Evolutionary conservation across 64 coral and sea anemone species (phyloP), one percentile per base, ranked within the genome.

Genomic region (Pocillopora damicornis): DNA sequence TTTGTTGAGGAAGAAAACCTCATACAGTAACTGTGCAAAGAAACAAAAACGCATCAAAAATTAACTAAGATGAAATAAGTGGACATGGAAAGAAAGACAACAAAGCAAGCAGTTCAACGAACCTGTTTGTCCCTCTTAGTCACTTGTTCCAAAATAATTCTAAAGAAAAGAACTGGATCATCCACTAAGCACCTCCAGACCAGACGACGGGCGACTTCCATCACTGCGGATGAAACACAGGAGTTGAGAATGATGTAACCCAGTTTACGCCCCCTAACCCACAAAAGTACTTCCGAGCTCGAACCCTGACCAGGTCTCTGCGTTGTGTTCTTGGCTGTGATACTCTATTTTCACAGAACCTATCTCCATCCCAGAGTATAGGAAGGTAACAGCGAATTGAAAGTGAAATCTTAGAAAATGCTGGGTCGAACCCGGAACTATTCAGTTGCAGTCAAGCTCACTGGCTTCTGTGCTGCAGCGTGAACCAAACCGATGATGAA

Each of bases 91-190:
- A 69, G 3, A 9, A 23, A 58, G 1, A n/a, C 7, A 25, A 11
- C 9, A 8, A 65, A 30, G 30, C 30, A 16, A 71, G 15, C 22
- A n/a, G 12, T 17, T 22, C 11, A 68, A 89, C 65, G 42, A 56
- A 99, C 97, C 97, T 99, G 97, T 78, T 95, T 99, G 77, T 92
- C 86, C 60, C 87, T 92, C 83, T 95, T 99, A 23, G 97, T 99
- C 30, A 99, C 91, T 73, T 99, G 82, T 79, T 99, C 97, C 1
- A 99, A 86, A 62, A 99, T 92, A 20, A 90, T 93, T 65, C 97
- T 72, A 58, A 99, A 99, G 84, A 99, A 99, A 20, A 99, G 91
- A 2, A 88, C 68, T n/a, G 97, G 97, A 76, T 99, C 94, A 37
- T 99, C 97, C 36, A 99, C 91, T 51, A 99, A 80, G 75, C 90